phyloP scores from a whole-genome alignment of 2,888 invertebrate species.

The Tromatobia lineatoria region DNA sequence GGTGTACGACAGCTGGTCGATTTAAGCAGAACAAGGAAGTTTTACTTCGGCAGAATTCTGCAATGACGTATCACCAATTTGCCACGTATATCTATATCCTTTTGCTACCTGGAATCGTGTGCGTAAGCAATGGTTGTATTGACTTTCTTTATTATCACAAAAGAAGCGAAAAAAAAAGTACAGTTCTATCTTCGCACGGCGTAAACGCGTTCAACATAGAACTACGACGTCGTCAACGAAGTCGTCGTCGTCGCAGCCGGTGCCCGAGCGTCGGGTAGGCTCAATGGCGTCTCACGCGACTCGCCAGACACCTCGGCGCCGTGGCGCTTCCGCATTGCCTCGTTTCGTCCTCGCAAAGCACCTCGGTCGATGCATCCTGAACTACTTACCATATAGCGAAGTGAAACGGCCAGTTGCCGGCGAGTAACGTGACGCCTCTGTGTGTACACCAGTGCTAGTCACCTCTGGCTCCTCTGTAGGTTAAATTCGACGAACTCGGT shows the following conservation, averaged over 20 bases:
- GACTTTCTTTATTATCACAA: slow-evolving; percentile 24
- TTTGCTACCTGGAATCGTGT: slow-evolving; percentile 41
- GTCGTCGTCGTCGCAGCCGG: slow-evolving; percentile 52
- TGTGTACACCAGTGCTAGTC: slow-evolving; percentile 28
- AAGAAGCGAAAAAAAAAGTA: slow-evolving; percentile 23
- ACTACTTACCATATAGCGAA: slow-evolving; percentile 38
- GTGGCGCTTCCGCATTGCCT: slow-evolving; percentile 73
- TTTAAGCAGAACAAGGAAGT: background rate
- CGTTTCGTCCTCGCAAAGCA: slow-evolving; percentile 71
- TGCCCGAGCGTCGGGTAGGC: slow-evolving; percentile 67
- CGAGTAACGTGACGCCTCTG: slow-evolving; percentile 8
- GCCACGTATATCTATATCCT: background rate
- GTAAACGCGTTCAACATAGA: slow-evolving; percentile 48
- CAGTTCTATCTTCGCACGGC: slow-evolving; percentile 47
- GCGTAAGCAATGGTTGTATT: slow-evolving; percentile 26
- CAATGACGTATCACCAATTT: background rate
- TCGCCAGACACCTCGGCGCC: slow-evolving; percentile 73
- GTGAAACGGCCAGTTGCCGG: slow-evolving; percentile 10
- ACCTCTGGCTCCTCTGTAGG: slow-evolving; percentile 3
- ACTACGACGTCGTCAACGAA: slow-evolving; percentile 39
- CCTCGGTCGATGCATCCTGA: slow-evolving; percentile 70
- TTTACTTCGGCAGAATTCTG: background rate
- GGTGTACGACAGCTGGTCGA: slow-evolving; percentile 30
- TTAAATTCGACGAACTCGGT: slow-evolving; percentile 14
- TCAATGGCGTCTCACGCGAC: slow-evolving; percentile 75